Evolutionary conservation across 2,113 vertebrate species (phyloP), one percentile per base, ranked within the genome.

Genomic region (Perognathus longimembris): DNA sequence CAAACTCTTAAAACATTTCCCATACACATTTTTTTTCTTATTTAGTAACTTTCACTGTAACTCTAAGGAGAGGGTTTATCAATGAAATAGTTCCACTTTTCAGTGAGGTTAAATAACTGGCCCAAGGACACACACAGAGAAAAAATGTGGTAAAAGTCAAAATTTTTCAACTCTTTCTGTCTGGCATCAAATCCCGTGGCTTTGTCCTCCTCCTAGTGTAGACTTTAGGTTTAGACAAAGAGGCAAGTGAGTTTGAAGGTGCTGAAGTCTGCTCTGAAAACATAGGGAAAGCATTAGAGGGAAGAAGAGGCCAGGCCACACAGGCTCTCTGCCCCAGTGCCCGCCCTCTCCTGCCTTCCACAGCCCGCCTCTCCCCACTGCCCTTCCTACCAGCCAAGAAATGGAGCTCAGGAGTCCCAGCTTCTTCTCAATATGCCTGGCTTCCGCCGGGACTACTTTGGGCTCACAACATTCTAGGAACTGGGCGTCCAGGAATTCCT

Each of bases 401-500:
- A 63, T 38, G 12, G 26, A 50, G 54, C 70, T 26, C 10, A 54
- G 4, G 2, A 54, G 50, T 12, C 50, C 50, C 17, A 15, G 50
- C 50, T 54, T 22, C 15, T 71, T 36, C 71, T 28, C 6, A 38
- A 0, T 54, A 24, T 40, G 21, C 20, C 36, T 2, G 80, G 80
- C 28, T 83, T 84, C 85, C 0, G 0, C 34, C 12, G 61, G 28
- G 22, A 32, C 83, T 36, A 45, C 66, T 59, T 57, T 22, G 76
- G 83, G 83, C 69, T 67, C 79, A 74, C n/a, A 38, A 22, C 28
- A 34, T 75, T 88, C 84, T 30, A 81, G 86, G 85, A 94, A 69
- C 38, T 78, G 32, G 57, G 38, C 5, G 0, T 59, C 84, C 83
- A 92, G 88, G 91, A 94, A 69, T 94, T 92, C 86, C 85, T 54